A percentile compares a stretch with the other conserved stretches of the same genome.
Evolutionary conservation across 2,888 invertebrate genomes (phyloP).

Genomic region (Terebella lapidaria): DNA sequence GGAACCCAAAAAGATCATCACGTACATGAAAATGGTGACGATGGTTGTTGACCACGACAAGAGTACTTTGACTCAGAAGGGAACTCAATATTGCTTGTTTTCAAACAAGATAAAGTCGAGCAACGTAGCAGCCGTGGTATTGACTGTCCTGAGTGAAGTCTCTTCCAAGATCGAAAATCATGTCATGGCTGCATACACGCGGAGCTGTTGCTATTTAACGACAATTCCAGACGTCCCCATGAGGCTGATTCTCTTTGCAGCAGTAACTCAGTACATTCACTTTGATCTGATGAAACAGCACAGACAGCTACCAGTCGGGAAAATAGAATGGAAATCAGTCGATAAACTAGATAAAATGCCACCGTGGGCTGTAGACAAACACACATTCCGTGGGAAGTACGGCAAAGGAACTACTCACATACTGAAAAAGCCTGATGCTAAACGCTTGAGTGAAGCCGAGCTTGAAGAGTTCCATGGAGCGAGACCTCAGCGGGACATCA

Average conservation of each 20-base stretch:
- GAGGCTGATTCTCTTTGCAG: constrained; percentile 12
- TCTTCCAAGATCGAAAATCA: background rate
- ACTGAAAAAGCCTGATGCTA: constrained; percentile 1
- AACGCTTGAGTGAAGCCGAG: constrained; percentile 5
- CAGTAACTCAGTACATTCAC: constrained; percentile 3
- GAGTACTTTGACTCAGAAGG: constrained; percentile 6
- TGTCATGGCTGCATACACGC: constrained; percentile 2
- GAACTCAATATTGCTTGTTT: constrained; percentile 3
- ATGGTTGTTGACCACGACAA: constrained; percentile 13
- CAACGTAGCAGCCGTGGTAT: constrained; percentile 5
- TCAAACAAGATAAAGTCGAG: background rate
- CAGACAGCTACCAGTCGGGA: background rate
- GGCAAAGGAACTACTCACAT: constrained; percentile 8
- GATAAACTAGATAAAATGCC: constrained; percentile 9
- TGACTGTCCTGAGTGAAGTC: constrained; percentile 9
- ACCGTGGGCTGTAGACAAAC: constrained; percentile 18
- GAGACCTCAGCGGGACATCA: constrained; percentile 8
- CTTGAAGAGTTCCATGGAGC: constrained; percentile 14
- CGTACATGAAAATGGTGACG: constrained; percentile 12
- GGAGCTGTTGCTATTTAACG: constrained; percentile 1
- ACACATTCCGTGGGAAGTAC: constrained; percentile 17
- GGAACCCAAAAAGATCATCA: constrained; percentile 7
- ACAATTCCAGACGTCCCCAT: constrained; percentile 9
- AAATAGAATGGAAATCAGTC: constrained; percentile 6
- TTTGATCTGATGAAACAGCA: background rate